These are phyloP conservation scores for Andrena fulva DNA, from an alignment of 2,888 invertebrate species.

Conservation along the genomic window DNA sequence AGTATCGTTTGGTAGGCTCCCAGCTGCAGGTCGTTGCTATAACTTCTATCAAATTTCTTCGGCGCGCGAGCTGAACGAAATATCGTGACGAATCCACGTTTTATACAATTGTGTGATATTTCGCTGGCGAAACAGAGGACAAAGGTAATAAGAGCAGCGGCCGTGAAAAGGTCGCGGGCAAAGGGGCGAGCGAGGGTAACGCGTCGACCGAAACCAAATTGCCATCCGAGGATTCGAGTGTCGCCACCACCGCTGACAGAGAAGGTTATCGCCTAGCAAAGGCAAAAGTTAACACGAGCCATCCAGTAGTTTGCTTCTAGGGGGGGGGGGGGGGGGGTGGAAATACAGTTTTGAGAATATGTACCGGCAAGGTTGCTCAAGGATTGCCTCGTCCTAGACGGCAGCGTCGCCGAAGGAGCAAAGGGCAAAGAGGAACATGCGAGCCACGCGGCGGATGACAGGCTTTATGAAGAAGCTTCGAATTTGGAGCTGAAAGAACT, in stretches of 20 bases:
- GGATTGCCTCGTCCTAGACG: neutral
- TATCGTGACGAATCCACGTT: neutral
- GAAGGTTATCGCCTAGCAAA: neutral
- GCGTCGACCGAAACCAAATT: neutral
- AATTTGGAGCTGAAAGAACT: neutral
- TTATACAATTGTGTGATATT: neutral
- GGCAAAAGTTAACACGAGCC: neutral
- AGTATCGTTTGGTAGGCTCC: neutral
- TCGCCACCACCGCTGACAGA: neutral
- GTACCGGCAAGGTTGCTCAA: neutral
- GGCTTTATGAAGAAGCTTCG: neutral
- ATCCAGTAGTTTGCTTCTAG: neutral
- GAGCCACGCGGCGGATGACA: neutral
- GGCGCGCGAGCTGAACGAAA: neutral
- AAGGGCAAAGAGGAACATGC: neutral
- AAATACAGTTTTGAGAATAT: neutral
- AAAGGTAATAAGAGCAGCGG: neutral
- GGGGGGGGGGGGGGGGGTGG: neutral
- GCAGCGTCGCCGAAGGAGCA: neutral
- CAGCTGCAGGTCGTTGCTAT: constrained; percentile 29
- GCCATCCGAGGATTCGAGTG: neutral
- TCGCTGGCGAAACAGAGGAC: neutral
- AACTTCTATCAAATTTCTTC: constrained; percentile 17
- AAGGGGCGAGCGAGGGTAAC: neutral
- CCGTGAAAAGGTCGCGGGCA: neutral